Evolutionary conservation across 2,888 invertebrate genomes (phyloP), one percentile per base, ranked within the genome.

Genomic region (Orchesellides sinensis): DNA sequence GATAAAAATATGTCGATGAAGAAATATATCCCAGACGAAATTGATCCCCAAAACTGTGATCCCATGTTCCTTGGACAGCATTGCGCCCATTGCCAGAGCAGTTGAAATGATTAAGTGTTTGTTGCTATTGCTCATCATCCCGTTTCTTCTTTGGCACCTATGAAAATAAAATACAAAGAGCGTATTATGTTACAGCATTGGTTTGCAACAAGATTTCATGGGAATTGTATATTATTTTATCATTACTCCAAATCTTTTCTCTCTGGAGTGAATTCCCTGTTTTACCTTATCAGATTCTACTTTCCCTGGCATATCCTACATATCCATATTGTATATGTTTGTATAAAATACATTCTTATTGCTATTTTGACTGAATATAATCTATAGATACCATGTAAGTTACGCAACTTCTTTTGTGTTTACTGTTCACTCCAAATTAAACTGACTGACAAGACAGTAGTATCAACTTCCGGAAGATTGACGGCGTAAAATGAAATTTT

Each of bases 21-120:
- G 77, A 90, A 94, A 94, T 79, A 95, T 90, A 89, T 96, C 96
- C 89, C 94, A 95, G 32, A 93, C 92, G 65, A 95, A 91, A 90
- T 96, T 96, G 89, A 96, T 93, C 52, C 95, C 92, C 87, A 96
- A 92, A 61, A 94, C 94, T 0, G 95, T 95, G 79, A 96, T 92
- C 12, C 96, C 96, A 2, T 96, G 96, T 90, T 96, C 96, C 90
- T 96, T 96, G 63, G 96, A 95, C 88, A 96, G 91, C 95, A 96
- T 95, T 89, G 95, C 94, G 66, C 85, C 85, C 59, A 86, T 84
- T 17, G 88, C 88, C 19, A 88, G 78, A 6, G 83, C 59, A 40
- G 87, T 83, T 32, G 88, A 88, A 14, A 83, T 66, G 59, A 86
- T 40, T 32, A 88, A 81, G 75, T 85, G 84, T 77, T 83, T 81